Conservation (phyloP, 2,888 invertebrate species). For the Acleris holmiana region DNA sequence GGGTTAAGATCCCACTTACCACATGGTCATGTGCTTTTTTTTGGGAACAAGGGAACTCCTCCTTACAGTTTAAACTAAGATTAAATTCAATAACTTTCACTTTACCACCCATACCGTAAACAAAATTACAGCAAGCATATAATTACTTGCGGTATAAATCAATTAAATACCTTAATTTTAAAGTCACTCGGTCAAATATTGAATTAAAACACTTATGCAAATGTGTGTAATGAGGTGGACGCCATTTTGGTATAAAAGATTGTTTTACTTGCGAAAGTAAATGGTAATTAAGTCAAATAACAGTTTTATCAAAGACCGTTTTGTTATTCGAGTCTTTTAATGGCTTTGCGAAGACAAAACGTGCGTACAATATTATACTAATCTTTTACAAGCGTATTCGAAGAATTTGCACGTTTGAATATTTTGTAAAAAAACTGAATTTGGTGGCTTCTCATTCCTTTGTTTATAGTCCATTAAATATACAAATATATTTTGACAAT, state of each 20-base stretch:
- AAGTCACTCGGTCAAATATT: conserved; percentile 36
- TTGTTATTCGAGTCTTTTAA: no score
- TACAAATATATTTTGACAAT: no score
- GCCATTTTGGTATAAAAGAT: conserved; percentile 4
- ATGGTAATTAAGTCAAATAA: conserved; percentile 3
- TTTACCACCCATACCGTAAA: conserved; percentile 22
- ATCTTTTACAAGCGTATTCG: no score
- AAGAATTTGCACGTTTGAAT: no score
- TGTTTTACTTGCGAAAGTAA: conserved; percentile 7
- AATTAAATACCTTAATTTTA: conserved; percentile 32
- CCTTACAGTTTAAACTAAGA: neutral
- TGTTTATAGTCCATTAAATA: no score
- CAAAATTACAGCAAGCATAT: conserved; percentile 22
- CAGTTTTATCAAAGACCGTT: neutral
- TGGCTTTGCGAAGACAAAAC: no score
- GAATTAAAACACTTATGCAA: conserved; percentile 14
- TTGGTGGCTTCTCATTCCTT: no score
- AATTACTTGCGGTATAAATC: conserved; percentile 35
- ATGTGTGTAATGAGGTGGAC: neutral
- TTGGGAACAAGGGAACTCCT: no score
- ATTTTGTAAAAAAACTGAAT: no score
- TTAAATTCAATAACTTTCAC: conserved; percentile 1
- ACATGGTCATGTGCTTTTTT: no score
- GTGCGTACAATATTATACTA: no score
- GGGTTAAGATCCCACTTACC: no score